Evolutionary conservation across 2,797 vertebrate genomes (phyloP), one percentile per base, ranked within the genome.

Genomic region (Channa striata): DNA sequence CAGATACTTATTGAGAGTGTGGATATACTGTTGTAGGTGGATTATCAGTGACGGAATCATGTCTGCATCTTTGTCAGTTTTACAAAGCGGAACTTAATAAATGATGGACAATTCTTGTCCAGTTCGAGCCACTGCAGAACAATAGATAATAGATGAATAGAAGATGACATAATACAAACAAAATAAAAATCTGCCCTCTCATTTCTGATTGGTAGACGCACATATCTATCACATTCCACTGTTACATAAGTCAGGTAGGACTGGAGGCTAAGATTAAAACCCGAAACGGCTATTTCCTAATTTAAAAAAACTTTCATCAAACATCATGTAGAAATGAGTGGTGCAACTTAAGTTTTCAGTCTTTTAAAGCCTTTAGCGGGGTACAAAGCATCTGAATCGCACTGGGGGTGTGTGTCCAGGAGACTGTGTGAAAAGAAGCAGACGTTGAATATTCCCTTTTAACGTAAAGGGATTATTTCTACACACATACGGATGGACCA

Each of bases 361-460:
- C 84, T 82, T 84, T 90, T 83, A 92, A 95, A 94, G 91, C 93
- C 78, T 89, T 91, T 70, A 56, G 46, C 57, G 72, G 81, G 82
- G 68, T 56, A 68, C 72, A 73, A 85, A 88, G 90, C 87, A 85
- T 87, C 88, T 46, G 6, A 61, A 71, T 75, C 21, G 72, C 89
- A 90, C 83, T 82, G 59, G 75, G 72, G 73, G 62, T 61, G 56
- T 65, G 47, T 78, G 74, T 68, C 67, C 21, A 20, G 36, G 68
- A 52, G 48, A 49, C 47, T 3, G 36, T 16, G 52, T 76, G 57
- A 77, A 74, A 85, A 72, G 44, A 83, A 81, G 83, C 68, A 68
- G 72, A 76, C 46, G 77, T 56, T 67, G 78, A 82, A 53, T 74
- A 44, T 77, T 67, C 60, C 68, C 20, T 73, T 53, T 48, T 50